Conservation (phyloP, 2,113 vertebrate species). For the Psettodes erumei region DNA sequence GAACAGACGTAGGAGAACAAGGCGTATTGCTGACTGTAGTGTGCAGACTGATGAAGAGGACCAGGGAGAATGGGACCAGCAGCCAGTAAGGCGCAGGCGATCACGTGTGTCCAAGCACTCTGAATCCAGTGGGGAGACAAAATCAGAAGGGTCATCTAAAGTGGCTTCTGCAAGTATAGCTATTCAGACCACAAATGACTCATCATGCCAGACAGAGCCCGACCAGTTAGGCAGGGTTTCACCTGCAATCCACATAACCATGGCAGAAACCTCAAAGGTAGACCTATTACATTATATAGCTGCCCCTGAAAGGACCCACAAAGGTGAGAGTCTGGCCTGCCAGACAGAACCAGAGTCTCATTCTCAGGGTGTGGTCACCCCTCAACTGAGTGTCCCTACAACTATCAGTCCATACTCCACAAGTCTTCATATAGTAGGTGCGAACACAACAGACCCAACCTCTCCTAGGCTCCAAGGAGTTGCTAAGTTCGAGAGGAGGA, state of each 20-base stretch:
- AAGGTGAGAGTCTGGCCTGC: constrained; percentile 95
- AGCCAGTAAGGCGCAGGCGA: constrained; percentile 92
- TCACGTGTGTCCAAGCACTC: constrained; percentile 90
- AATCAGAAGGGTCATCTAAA: constrained; percentile 82
- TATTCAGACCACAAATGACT: constrained; percentile 96
- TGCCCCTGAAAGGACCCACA: constrained; percentile 93
- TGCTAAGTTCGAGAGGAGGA: constrained; percentile 93
- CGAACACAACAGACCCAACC: constrained; percentile 83
- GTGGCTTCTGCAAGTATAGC: constrained; percentile 89
- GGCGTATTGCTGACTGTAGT: constrained; percentile 93
- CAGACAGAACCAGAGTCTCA: constrained; percentile 94
- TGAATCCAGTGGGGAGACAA: constrained; percentile 86
- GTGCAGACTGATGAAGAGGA: constrained; percentile 98
- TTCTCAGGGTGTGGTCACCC: constrained; percentile 88
- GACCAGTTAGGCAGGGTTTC: constrained; percentile 91
- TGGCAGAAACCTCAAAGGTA: constrained; percentile 91
- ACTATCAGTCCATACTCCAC: constrained; percentile 94
- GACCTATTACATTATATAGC: constrained; percentile 96
- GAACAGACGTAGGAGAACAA: constrained; percentile 88
- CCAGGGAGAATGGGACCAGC: constrained; percentile 92
- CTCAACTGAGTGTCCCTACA: constrained; percentile 91
- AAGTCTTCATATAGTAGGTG: constrained; percentile 91
- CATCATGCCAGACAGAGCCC: constrained; percentile 94
- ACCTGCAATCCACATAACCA: constrained; percentile 96
- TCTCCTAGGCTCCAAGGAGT: constrained; percentile 84